These are phyloP conservation scores for Spea bombifrons DNA, from an alignment of 2,113 vertebrate species.

Conservation along the genomic window DNA sequence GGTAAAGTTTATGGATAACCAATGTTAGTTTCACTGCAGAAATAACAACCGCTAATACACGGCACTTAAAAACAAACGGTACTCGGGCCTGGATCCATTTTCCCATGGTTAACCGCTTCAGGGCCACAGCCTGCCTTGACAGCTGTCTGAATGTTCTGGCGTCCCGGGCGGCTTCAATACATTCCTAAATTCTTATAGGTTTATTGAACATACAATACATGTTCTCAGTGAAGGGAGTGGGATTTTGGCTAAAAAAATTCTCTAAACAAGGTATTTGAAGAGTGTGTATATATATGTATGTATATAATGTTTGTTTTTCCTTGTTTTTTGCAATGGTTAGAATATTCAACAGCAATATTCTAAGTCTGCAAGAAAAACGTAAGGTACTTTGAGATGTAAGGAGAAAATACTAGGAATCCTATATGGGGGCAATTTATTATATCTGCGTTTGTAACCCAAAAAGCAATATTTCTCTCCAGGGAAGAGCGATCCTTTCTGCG, in stretches of 20 bases:
- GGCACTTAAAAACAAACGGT: slow-evolving; percentile 20
- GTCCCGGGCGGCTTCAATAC: not conserved
- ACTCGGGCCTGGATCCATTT: not conserved
- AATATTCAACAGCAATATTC: too few species aligned
- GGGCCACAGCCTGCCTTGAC: not conserved
- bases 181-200: too few species aligned
- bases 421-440: too few species aligned
- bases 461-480: slow-evolving; percentile 63
- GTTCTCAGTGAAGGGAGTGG: not conserved
- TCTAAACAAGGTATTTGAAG: too few species aligned
- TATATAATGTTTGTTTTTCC: too few species aligned
- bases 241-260: slow-evolving; percentile 8
- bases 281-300: too few species aligned
- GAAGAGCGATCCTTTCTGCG: slow-evolving; percentile 89
- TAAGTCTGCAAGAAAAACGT: too few species aligned
- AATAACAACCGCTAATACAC: slow-evolving; percentile 30
- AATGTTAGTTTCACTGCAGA: slow-evolving; percentile 29
- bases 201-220: too few species aligned
- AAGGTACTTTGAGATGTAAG: too few species aligned
- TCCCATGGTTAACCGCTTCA: slow-evolving; percentile 28
- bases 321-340: too few species aligned
- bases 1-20: slow-evolving; percentile 43
- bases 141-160: not conserved
- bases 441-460: too few species aligned
- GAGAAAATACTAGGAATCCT: too few species aligned